Percentiles rank a stretch among this genome's conserved stretches.
phyloP scores from a whole-genome alignment of 2,888 invertebrate species.

The Drosophila vallismaia region DNA sequence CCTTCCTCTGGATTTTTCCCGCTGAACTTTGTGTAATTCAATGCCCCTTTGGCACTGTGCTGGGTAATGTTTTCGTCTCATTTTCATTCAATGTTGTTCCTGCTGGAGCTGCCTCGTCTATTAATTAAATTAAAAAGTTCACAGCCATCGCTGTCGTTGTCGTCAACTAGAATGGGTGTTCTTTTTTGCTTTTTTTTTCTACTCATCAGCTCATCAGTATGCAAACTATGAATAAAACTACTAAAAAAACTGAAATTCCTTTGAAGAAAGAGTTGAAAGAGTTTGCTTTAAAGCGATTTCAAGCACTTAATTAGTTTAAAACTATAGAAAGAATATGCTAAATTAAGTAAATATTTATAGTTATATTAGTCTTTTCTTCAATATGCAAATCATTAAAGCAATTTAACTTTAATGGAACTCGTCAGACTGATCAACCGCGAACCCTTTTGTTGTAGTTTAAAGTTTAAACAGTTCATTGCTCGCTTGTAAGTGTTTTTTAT shows the following conservation, averaged over 20 bases:
- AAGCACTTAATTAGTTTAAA: not conserved
- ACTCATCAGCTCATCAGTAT: slow-evolving; percentile 31
- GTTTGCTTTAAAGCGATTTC: not conserved
- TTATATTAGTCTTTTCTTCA: slow-evolving; percentile 8
- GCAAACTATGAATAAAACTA: slow-evolving; percentile 59
- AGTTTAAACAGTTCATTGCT: slow-evolving; percentile 50
- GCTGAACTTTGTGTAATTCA: slow-evolving; percentile 62
- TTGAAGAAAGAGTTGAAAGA: not conserved
- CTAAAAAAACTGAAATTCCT: slow-evolving; percentile 11
- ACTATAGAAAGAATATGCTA: not conserved
- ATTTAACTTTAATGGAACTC: slow-evolving; percentile 66
- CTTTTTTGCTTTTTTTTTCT: slow-evolving; percentile 13
- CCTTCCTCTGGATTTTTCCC: slow-evolving; percentile 3
- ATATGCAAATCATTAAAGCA: slow-evolving; percentile 68
- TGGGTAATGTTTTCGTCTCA: slow-evolving; percentile 34
- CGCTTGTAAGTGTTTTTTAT: slow-evolving; percentile 15
- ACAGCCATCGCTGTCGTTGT: slow-evolving; percentile 52
- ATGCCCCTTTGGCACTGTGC: slow-evolving; percentile 43
- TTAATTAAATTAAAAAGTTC: slow-evolving; percentile 79
- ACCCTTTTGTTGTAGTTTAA: slow-evolving; percentile 37
- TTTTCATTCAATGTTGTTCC: slow-evolving; percentile 36
- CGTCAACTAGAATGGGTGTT: slow-evolving; percentile 25
- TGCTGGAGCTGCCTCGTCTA: slow-evolving; percentile 62
- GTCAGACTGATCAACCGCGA: slow-evolving; percentile 24
- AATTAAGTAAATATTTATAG: slow-evolving; percentile 3